Evolutionary conservation across 2,113 vertebrate species (phyloP).

Genomic region (Nematolebias whitei): DNA sequence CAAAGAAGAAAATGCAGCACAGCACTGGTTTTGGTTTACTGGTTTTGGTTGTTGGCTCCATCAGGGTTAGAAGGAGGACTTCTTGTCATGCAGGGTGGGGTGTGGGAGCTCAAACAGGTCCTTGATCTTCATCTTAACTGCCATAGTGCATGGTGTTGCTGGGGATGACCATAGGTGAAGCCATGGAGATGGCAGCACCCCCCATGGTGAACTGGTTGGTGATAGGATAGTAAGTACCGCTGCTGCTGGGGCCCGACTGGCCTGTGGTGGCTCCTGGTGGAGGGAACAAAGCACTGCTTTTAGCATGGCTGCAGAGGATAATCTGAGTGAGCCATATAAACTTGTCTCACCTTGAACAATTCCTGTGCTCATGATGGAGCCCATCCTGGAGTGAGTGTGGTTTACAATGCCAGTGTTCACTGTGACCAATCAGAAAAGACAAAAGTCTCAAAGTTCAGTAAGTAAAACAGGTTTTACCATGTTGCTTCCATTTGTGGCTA

Average conservation of each 20-base stretch:
- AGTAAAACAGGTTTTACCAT: neutral
- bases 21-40: constrained; percentile 83
- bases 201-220: constrained; percentile 97
- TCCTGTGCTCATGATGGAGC: constrained; percentile 97
- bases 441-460: constrained; percentile 8
- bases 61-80: constrained; percentile 39
- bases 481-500: neutral
- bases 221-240: constrained; percentile 86
- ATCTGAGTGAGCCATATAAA: neutral
- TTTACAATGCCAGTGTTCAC: constrained; percentile 96
- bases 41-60: constrained; percentile 79
- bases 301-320: too few relatives aligned
- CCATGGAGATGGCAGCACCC: constrained; percentile 93
- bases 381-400: constrained; percentile 96
- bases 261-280: constrained; percentile 81
- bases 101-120: constrained; percentile 30
- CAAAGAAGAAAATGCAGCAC: constrained; percentile 44
- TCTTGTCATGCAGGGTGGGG: constrained; percentile 65
- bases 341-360: constrained; percentile 88
- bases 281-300: neutral
- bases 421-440: constrained; percentile 59
- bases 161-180: constrained; percentile 93
- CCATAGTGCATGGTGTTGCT: constrained; percentile 97
- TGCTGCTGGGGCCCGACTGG: constrained; percentile 82
- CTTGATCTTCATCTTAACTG: constrained; percentile 81